Conservation (phyloP, 2,888 invertebrate species). For the Euzetes globulus region DNA sequence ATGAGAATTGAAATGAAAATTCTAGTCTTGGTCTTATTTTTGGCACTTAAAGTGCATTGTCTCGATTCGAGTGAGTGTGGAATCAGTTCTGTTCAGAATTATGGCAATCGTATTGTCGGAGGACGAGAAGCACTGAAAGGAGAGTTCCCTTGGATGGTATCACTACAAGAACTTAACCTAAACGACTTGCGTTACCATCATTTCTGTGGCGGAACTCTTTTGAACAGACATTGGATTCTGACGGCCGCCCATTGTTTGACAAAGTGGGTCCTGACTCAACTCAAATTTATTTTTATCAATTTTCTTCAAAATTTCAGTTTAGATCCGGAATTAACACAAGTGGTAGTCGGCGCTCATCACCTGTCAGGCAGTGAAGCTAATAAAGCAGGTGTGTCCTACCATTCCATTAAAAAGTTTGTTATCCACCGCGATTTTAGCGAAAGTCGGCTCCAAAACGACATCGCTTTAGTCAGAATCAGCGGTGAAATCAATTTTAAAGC, state of each 20-base stretch:
- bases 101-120: constrained; percentile 36
- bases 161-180: not conserved
- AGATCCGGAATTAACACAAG: too few relatives aligned
- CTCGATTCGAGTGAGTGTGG: constrained; percentile 15
- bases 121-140: constrained; percentile 35
- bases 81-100: not conserved
- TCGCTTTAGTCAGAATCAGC: not conserved
- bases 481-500: not conserved
- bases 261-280: too few relatives aligned
- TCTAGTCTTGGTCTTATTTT: not conserved
- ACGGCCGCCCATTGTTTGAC: constrained; percentile 30
- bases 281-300: too few relatives aligned
- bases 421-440: not conserved
- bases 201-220: constrained; percentile 13
- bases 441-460: not conserved
- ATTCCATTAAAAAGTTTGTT: not conserved
- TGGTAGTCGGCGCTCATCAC: not conserved
- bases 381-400: not conserved
- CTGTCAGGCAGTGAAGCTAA: not conserved
- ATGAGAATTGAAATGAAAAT: not conserved
- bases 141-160: constrained; percentile 39
- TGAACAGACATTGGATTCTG: constrained; percentile 22
- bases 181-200: not conserved
- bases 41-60: not conserved
- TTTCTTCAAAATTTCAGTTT: not conserved